Evolutionary conservation across 2,797 vertebrate genomes (phyloP).

Genomic region (Lerista edwardsae): DNA sequence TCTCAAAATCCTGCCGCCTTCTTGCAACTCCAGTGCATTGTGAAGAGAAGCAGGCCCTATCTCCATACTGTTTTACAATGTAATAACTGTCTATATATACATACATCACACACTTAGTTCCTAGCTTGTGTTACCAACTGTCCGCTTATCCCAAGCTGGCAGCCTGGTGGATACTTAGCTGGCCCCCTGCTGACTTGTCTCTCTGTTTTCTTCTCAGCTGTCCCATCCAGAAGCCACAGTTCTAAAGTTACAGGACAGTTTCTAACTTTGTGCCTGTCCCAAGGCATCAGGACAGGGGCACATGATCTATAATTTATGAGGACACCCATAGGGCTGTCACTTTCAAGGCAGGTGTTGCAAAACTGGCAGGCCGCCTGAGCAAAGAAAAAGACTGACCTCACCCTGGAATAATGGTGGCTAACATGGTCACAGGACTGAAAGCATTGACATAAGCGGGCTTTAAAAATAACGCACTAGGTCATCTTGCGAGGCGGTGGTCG

Average conservation of each 20-base stretch:
- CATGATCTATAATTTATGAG: conserved; percentile 97
- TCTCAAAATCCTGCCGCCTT: neutral
- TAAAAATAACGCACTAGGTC: conserved; percentile 85
- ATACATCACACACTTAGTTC: conserved; percentile 31
- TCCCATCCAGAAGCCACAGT: conserved; percentile 77
- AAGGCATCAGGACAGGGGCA: conserved; percentile 84
- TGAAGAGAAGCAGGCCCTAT: neutral
- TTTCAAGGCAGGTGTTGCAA: conserved; percentile 93
- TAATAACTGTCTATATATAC: neutral
- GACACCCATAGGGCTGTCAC: conserved; percentile 95
- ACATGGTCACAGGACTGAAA: conserved; percentile 87
- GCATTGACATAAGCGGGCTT: conserved; percentile 84
- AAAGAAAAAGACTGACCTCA: conserved; percentile 95
- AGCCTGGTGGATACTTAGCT: conserved; percentile 25
- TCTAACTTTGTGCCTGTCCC: conserved; percentile 89
- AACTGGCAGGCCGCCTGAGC: conserved; percentile 83
- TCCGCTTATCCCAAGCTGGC: conserved; percentile 40
- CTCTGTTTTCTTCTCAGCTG: conserved; percentile 85
- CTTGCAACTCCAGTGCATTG: neutral
- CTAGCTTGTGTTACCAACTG: conserved; percentile 37
- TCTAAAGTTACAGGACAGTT: conserved; percentile 89
- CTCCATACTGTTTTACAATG: conserved; percentile 32
- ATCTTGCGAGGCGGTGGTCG: conserved; percentile 61
- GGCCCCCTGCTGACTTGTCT: conserved; percentile 71
- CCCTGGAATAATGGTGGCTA: conserved; percentile 87